phyloP scores from a whole-genome alignment of 2,113 vertebrate species.

The Opisthocomus hoazin region DNA sequence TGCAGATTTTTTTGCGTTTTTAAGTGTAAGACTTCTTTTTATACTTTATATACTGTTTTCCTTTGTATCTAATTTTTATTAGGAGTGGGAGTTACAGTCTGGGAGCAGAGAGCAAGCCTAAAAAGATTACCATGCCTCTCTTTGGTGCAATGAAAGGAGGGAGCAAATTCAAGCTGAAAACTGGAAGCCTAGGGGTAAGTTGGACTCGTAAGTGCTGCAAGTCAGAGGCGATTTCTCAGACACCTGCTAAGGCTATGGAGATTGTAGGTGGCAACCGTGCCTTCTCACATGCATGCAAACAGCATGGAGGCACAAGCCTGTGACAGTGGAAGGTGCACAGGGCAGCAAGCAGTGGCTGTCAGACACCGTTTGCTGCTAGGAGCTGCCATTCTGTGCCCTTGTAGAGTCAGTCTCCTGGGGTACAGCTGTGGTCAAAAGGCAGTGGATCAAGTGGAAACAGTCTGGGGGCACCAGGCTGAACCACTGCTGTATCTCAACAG shows the following conservation, averaged over 20 bases:
- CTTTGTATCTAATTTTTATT: constrained; percentile 10
- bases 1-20: background rate
- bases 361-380: background rate
- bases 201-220: background rate
- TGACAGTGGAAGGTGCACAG: background rate
- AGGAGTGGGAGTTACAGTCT: constrained; percentile 58
- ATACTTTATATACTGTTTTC: background rate
- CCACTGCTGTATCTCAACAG: background rate
- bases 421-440: background rate
- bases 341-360: background rate
- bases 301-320: background rate
- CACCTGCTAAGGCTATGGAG: background rate
- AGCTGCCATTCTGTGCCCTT: background rate
- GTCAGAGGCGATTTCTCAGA: background rate
- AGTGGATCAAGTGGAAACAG: background rate
- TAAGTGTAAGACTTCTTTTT: background rate
- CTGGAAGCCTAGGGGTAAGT: constrained; percentile 92
- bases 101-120: constrained; percentile 74
- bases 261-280: background rate
- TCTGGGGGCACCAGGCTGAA: background rate
- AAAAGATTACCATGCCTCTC: constrained; percentile 83
- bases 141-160: constrained; percentile 99
- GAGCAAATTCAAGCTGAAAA: constrained; percentile 94
- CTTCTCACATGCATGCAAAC: background rate
- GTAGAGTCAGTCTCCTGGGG: background rate